Evolutionary conservation across 1,140 invertebrate species (phyloP), one percentile per base, ranked within the genome.

Genomic region (Psix sp.): DNA sequence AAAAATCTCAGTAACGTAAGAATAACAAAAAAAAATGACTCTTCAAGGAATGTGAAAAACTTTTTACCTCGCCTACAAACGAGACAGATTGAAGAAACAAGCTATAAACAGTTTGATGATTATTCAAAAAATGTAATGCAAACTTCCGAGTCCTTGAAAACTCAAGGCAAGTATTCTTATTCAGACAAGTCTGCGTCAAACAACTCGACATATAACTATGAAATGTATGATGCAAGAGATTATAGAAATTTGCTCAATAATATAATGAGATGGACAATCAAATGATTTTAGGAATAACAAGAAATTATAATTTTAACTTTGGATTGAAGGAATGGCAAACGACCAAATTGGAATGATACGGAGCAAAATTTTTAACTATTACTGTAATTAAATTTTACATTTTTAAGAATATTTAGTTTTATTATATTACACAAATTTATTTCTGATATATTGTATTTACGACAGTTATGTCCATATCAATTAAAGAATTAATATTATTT

Each of bases 221-320:
- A 84, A 2, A 57, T 82, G 2, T 84, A 86, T 9, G 79, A 82
- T 1, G 82, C 83, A 4, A 84, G 83, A 5, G 67, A 78, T 24
- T 86, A 86, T 49, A 84, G 77, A 18, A 79, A 82, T 45, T 57
- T 86, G 9, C 65, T 76, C 59, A 48, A 77, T 80, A 49, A 72
- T 51, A 13, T 86, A 74, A 78, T 84, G 63, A 59, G 40, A 46
- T 56, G 39, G 33, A 31, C 39, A 15, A 16, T 48, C 15, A 7
- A 43, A 10, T 36, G 2, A 24, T 11, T 1, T n/a, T n/a, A n/a
- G 21, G 21, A 24, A 24, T 24, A 24, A 24, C 4, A 24, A 24
- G 9, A 24, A 4, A 5, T 24, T 4, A 24, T 24, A 9, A 26
- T 14, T 15, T 31, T 33, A 21, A 31, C 10, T 42, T 42, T 51